A percentile compares a stretch with the other conserved stretches of the same genome.
Evolutionary conservation across 2,888 invertebrate genomes (phyloP).

Genomic region (Lepidochrysops patricia): DNA sequence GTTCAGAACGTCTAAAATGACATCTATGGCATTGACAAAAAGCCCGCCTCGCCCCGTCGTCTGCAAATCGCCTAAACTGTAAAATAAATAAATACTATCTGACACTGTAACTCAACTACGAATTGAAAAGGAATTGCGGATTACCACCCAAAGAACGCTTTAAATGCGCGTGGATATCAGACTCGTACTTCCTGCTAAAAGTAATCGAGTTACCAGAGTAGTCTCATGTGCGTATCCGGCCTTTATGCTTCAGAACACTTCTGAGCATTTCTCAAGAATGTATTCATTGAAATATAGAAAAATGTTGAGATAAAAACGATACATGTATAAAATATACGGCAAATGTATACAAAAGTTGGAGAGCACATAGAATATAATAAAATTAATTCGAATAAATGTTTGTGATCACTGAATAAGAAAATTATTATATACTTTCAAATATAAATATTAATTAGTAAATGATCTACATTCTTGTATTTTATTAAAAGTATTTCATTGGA

Average conservation of each 20-base stretch:
- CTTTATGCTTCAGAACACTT: background rate
- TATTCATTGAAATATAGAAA: background rate
- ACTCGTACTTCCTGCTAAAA: background rate
- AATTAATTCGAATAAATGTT: background rate
- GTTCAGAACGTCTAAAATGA: too few species aligned
- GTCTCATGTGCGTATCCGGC: background rate
- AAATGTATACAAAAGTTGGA: background rate
- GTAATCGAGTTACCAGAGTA: background rate
- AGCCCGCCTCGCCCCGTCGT: too few species aligned
- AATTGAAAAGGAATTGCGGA: too few species aligned
- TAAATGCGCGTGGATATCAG: background rate
- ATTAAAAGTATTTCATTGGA: too few species aligned
- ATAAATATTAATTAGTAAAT: constrained; percentile 6
- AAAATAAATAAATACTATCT: too few species aligned
- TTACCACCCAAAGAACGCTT: too few species aligned
- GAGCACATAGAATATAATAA: background rate
- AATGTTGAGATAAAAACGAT: background rate
- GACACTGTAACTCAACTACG: too few species aligned
- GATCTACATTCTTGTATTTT: background rate
- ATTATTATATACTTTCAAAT: constrained; percentile 2
- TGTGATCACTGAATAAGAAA: background rate
- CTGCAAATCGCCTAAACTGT: too few species aligned
- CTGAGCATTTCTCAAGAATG: background rate
- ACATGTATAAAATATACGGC: background rate
- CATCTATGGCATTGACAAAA: too few species aligned